Conservation (phyloP, 2,113 vertebrate species). For the Mesitornis unicolor region DNA sequence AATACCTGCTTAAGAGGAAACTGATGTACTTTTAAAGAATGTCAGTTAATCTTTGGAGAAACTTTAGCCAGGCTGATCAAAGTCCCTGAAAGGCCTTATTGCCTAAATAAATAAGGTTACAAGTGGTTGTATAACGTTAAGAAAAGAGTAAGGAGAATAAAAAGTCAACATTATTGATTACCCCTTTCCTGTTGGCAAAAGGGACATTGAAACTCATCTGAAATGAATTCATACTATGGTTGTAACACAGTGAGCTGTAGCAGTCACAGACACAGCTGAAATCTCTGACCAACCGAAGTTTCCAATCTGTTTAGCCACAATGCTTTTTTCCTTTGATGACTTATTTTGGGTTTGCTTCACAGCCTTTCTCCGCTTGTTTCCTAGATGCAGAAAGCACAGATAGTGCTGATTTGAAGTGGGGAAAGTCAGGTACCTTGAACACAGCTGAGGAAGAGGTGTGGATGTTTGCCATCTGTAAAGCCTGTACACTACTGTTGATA, state of each 20-base stretch:
- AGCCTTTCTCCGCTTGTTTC: neutral
- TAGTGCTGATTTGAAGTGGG: neutral
- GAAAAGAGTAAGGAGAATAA: neutral
- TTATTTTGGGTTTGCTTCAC: neutral
- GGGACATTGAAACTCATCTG: neutral
- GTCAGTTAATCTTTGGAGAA: slow-evolving; percentile 72
- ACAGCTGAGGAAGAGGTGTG: neutral
- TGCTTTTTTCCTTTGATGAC: neutral
- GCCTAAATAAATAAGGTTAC: slow-evolving; percentile 59
- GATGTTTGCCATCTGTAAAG: neutral
- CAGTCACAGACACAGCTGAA: neutral
- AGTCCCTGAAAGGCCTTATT: slow-evolving; percentile 61
- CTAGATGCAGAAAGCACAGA: neutral
- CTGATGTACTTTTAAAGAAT: slow-evolving; percentile 41
- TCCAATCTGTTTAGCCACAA: neutral
- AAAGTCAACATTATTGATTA: neutral
- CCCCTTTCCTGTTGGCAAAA: neutral
- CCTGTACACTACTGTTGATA: neutral
- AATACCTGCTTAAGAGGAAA: slow-evolving; percentile 71
- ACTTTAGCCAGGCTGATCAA: slow-evolving; percentile 63
- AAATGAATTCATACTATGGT: neutral
- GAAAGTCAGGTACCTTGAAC: neutral
- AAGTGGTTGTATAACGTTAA: slow-evolving; percentile 5
- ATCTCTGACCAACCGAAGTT: neutral
- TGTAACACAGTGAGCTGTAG: neutral